A percentile compares a stretch with the other conserved stretches of the same genome.
Conservation (phyloP, 2,888 invertebrate species). For the Stenolophus ochropezus region DNA sequence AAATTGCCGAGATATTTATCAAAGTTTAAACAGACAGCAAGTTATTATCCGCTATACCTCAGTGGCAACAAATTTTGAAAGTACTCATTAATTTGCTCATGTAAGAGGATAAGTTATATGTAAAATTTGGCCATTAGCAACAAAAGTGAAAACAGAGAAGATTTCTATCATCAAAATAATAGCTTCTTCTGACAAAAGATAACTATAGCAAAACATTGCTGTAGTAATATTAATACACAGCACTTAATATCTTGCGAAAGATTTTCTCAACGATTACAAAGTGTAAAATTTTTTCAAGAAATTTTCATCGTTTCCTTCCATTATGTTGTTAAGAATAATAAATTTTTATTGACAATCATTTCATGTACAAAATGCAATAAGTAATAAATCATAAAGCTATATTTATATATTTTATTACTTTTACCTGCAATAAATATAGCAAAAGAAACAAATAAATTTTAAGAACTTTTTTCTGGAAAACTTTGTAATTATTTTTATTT, state of each 20-base stretch:
- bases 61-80: not conserved
- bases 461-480: too few species aligned
- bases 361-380: too few species aligned
- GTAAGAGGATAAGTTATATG: not conserved
- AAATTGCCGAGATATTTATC: slow-evolving; percentile 2
- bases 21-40: not conserved
- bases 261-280: not conserved
- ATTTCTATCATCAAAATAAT: slow-evolving; percentile 18
- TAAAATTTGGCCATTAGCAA: slow-evolving; percentile 10
- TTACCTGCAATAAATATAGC: too few species aligned
- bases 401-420: too few species aligned
- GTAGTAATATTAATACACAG: not conserved
- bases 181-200: slow-evolving; percentile 11
- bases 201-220: slow-evolving; percentile 6
- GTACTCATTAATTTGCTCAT: not conserved
- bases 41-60: not conserved
- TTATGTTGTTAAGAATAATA: too few species aligned
- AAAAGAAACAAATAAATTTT: too few species aligned
- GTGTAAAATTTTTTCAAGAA: too few species aligned
- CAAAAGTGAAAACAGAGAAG: slow-evolving; percentile 4
- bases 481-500: too few species aligned
- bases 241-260: not conserved
- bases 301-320: not conserved
- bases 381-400: too few species aligned
- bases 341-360: too few species aligned